These are phyloP conservation scores for Cloeon dipterum DNA, from an alignment of 2,888 invertebrate genomes.

Conservation along the genomic window DNA sequence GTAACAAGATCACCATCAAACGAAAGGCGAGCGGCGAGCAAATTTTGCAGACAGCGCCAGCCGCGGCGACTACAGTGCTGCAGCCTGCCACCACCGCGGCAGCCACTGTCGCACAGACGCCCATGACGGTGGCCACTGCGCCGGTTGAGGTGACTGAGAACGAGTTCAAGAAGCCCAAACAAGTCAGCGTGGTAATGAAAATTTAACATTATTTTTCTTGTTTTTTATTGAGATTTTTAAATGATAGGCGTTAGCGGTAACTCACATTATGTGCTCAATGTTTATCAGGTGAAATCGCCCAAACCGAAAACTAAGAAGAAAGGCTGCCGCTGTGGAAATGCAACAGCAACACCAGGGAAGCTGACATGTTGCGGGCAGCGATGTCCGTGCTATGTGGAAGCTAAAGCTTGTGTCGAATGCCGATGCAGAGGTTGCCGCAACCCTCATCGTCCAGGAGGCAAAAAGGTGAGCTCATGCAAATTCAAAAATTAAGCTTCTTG, in stretches of 20 bases:
- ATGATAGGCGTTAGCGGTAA: no score
- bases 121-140: not conserved
- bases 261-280: no score
- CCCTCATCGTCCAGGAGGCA: conserved; percentile 62
- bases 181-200: no score
- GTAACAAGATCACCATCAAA: conserved; percentile 65
- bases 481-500: not conserved
- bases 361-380: conserved; percentile 82
- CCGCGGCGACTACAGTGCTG: no score
- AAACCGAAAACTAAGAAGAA: conserved; percentile 8
- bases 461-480: no score
- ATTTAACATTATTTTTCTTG: no score
- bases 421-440: conserved; percentile 83
- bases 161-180: conserved; percentile 26
- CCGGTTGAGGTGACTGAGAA: conserved; percentile 1
- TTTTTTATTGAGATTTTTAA: no score
- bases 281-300: conserved; percentile 3
- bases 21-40: conserved; percentile 49
- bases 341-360: conserved; percentile 70
- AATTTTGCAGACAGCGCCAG: no score
- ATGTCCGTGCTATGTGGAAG: conserved; percentile 83
- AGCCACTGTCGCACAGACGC: not conserved
- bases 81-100: conserved; percentile 2
- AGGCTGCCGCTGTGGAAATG: conserved; percentile 79
- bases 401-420: conserved; percentile 73